These are phyloP conservation scores for Etheostoma nigrum DNA, from an alignment of 2,797 vertebrate species.

Conservation along the genomic window DNA sequence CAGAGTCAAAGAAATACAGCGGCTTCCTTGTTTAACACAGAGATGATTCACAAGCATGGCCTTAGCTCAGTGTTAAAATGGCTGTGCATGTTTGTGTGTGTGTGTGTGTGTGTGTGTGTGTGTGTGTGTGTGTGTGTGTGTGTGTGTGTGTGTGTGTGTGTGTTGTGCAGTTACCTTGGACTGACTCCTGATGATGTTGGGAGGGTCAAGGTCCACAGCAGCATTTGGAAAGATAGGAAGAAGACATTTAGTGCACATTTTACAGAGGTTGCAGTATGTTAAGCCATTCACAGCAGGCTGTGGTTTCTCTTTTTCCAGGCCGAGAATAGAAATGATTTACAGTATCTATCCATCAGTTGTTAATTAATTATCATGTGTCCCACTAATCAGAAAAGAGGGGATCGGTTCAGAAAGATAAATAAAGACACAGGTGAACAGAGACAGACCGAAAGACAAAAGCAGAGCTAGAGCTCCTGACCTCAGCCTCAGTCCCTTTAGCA, in stretches of 20 bases:
- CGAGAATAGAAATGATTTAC: background rate
- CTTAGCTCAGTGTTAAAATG: slow-evolving; percentile 39
- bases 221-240: slow-evolving; percentile 62
- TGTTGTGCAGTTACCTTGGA: slow-evolving; percentile 82
- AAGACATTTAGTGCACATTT: slow-evolving; percentile 48
- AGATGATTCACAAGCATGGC: slow-evolving; percentile 59
- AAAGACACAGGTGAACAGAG: slow-evolving; percentile 15
- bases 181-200: slow-evolving; percentile 80
- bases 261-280: slow-evolving; percentile 13
- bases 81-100: background rate
- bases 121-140: slow-evolving; percentile 5
- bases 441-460: slow-evolving; percentile 3
- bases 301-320: background rate
- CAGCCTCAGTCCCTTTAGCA: slow-evolving; percentile 35
- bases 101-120: slow-evolving; percentile 17
- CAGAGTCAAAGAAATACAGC: slow-evolving; percentile 34
- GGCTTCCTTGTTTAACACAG: slow-evolving; percentile 48
- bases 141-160: slow-evolving; percentile 7
- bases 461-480: slow-evolving; percentile 35
- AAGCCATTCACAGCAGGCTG: background rate
- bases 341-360: background rate
- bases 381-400: background rate
- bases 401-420: slow-evolving; percentile 9
- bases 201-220: slow-evolving; percentile 62
- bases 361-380: background rate